Base-by-base conservation (phyloP, 2,797 vertebrate species). In the Mus caroli region DNA sequence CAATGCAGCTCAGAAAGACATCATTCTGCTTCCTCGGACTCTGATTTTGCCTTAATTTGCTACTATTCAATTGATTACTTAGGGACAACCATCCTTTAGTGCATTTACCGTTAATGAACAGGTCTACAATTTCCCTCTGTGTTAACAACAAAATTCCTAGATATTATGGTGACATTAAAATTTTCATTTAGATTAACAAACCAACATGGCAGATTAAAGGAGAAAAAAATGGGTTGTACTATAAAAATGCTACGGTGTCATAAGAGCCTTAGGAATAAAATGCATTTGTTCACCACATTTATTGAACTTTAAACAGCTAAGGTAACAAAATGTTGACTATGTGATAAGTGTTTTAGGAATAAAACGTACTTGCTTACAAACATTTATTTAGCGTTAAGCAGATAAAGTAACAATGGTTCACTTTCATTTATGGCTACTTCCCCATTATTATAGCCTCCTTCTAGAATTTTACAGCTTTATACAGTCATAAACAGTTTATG, bases 41-140 rank as follows among this genome's bases (percentile, higher is more conserved):
- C 26, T 6, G 1, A 76, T 50, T 90, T 95, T 93, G 8, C 7
- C 90, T 96, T 97, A 94, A 20, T 83, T 93, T 94, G 20, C 77
- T 92, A 77, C 77, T 90, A 54, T n/a, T 94, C 26, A 71, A 26
- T 83, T 87, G 34, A 73, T 94, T 84, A 75, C 62, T 88, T 86
- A 73, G 34, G 54, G 13, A 67, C 17, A 87, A n/a, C 26, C 92
- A 62, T 31, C 7, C 22, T 88, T 58, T 7, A 52, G 40, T 82
- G 37, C 8, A 58, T 43, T 93, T 84, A 6, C 91, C 92, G 90
- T 78, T 60, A 84, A 91, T n/a, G 76, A 92, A 78, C 24, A 79
- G 64, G 56, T 92, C 87, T 24, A 58, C 71, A 95, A 62, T 83
- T 69, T 84, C 1, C 24, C n/a, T 87, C 8, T 31, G 56, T 73